Conservation (phyloP, 2,113 vertebrate genomes). For the Amphilophus citrinellus region DNA sequence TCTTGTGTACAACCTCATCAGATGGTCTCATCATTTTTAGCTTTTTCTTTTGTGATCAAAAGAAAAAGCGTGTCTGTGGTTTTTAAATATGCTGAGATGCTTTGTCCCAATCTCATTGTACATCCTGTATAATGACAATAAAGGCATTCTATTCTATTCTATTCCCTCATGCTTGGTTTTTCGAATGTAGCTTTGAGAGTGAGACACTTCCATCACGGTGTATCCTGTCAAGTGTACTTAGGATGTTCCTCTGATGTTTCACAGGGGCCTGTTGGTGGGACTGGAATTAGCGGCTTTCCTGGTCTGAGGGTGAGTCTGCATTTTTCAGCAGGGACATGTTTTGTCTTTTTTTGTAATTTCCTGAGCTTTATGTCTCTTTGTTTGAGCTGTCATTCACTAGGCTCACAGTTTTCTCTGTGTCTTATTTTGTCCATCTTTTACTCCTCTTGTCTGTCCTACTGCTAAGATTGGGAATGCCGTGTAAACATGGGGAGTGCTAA, state of each 20-base stretch:
- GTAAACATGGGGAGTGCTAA: no score
- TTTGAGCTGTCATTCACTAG: neutral
- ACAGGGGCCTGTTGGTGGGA: conserved; percentile 90
- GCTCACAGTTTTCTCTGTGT: neutral
- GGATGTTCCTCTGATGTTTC: conserved; percentile 67
- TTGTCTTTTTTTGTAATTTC: neutral
- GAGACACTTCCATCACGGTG: conserved; percentile 20
- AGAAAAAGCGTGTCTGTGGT: no score
- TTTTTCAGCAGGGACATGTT: neutral
- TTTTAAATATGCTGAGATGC: neutral
- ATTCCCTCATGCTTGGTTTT: neutral
- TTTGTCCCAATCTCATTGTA: neutral
- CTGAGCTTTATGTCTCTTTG: neutral
- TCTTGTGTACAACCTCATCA: no score
- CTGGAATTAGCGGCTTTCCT: conserved; percentile 92
- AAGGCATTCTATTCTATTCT: no score
- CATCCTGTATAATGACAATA: no score
- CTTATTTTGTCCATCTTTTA: neutral
- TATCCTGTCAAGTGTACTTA: conserved; percentile 51
- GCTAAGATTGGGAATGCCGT: conserved; percentile 1
- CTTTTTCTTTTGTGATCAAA: no score
- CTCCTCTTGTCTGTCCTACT: neutral
- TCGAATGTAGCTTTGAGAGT: neutral
- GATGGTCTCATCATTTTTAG: no score
- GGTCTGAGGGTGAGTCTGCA: conserved; percentile 91